Conservation (phyloP, 2,797 vertebrate species). For the Sebastes vulpes region DNA sequence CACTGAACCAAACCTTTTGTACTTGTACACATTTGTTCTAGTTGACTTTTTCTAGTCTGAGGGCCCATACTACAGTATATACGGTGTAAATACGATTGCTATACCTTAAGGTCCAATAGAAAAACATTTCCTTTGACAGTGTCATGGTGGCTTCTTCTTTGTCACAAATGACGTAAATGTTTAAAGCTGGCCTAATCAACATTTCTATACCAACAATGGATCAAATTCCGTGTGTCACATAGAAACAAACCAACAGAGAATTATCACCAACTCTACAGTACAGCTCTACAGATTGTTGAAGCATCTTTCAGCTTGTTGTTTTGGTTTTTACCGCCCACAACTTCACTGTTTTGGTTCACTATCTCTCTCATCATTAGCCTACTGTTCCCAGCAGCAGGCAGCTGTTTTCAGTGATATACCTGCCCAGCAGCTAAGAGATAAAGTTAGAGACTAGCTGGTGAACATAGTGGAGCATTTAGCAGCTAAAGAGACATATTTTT, state of each 20-base stretch:
- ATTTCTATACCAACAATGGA: background rate
- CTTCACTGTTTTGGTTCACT: background rate
- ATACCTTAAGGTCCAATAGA: background rate
- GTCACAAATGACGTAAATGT: background rate
- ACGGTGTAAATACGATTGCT: background rate
- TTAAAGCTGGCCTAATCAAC: background rate
- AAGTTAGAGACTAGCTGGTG: background rate
- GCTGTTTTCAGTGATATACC: background rate
- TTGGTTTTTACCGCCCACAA: background rate
- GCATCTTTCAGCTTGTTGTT: background rate
- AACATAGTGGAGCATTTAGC: background rate
- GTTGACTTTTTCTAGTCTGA: background rate
- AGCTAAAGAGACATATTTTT: background rate
- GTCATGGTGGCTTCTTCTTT: background rate
- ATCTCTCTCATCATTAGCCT: background rate
- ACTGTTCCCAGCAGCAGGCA: background rate
- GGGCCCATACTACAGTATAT: background rate
- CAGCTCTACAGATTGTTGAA: background rate
- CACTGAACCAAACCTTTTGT: background rate
- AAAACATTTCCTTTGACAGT: background rate
- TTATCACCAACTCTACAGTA: background rate
- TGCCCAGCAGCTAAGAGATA: background rate
- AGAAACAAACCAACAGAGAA: background rate
- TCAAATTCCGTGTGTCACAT: background rate
- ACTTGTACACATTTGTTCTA: background rate